A percentile compares a stretch with the other conserved stretches of the same genome.
Conservation (phyloP, 2,797 vertebrate genomes). For the Silurus lanzhouensis region DNA sequence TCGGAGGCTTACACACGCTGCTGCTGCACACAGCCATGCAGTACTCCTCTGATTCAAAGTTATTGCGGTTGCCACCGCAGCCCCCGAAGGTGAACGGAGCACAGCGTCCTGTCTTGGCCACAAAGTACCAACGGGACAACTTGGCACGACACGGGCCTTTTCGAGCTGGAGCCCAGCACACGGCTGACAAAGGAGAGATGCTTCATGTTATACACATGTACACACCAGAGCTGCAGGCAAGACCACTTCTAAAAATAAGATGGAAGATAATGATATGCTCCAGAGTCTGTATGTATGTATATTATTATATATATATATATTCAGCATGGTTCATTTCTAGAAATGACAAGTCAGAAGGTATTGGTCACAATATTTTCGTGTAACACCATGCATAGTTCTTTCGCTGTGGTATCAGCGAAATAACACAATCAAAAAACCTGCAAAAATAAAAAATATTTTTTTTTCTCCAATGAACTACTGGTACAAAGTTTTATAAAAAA, state of each 20-base stretch:
- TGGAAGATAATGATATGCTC: neutral
- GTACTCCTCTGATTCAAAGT: conserved; percentile 99
- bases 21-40: conserved; percentile 95
- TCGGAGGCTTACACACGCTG: conserved; percentile 86
- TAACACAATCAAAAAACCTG: no score
- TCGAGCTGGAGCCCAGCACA: conserved; percentile 93
- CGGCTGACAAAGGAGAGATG: conserved; percentile 76
- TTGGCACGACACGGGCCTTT: conserved; percentile 89
- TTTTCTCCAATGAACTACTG: no score
- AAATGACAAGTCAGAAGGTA: neutral
- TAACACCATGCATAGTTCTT: neutral
- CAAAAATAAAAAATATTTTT: no score
- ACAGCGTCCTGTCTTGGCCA: conserved; percentile 87
- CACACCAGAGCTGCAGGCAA: neutral
- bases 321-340: no score
- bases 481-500: no score
- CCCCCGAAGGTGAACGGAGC: conserved; percentile 96
- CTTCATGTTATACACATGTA: conserved; percentile 52
- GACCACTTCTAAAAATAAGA: neutral
- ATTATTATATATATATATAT: neutral
- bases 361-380: no score
- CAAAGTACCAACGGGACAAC: conserved; percentile 97
- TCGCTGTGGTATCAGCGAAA: no score
- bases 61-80: conserved; percentile 99
- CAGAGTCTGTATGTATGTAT: no score